Evolutionary conservation across 2,888 invertebrate genomes (phyloP).

Genomic region (Coelopa pilipes): DNA sequence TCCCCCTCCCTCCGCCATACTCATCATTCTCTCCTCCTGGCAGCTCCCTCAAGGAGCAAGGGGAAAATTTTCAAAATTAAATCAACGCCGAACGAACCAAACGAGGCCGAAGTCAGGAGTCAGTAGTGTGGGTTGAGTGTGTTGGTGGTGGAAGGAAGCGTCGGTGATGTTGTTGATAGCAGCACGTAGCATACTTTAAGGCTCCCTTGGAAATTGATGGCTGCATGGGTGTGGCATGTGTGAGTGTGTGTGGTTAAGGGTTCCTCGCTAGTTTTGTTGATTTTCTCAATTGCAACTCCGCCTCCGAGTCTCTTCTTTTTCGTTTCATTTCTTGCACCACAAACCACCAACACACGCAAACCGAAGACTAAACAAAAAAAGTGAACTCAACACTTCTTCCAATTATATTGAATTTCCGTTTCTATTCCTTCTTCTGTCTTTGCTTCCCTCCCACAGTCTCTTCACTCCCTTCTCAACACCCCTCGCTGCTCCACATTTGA

Average conservation of each 20-base stretch:
- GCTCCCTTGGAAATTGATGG: neutral
- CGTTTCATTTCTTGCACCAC: neutral
- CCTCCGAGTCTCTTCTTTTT: too few species aligned
- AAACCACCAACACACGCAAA: neutral
- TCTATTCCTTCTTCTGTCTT: neutral
- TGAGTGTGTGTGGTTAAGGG: neutral
- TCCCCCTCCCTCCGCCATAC: too few species aligned
- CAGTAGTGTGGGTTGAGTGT: neutral
- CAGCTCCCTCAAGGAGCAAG: neutral
- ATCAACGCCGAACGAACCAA: slow-evolving; percentile 12
- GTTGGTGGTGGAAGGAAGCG: neutral
- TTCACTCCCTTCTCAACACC: too few species aligned
- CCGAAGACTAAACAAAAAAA: neutral
- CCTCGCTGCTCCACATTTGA: too few species aligned
- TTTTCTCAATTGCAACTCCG: neutral
- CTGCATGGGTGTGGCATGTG: too few species aligned
- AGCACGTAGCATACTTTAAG: slow-evolving; percentile 11
- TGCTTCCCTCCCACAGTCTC: too few species aligned
- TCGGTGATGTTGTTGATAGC: too few species aligned
- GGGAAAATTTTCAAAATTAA: slow-evolving; percentile 25
- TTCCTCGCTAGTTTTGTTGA: neutral
- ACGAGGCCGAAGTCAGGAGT: neutral
- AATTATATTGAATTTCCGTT: slow-evolving; percentile 9
- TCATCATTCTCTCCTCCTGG: neutral
- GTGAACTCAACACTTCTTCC: neutral